Conservation (phyloP, 2,888 invertebrate species). For the Amiota communis region DNA sequence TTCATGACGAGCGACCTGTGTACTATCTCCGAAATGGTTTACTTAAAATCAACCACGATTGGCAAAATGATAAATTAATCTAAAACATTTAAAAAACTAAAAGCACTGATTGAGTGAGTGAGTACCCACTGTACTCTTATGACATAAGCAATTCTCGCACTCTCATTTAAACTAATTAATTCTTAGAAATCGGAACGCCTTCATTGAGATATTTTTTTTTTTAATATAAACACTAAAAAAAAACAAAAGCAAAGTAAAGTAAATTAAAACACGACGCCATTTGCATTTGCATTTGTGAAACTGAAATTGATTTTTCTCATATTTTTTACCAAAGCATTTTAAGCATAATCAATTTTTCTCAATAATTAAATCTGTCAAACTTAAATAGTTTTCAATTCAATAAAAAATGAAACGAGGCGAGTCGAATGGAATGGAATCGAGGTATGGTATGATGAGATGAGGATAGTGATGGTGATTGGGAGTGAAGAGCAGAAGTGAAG, state of each 20-base stretch:
- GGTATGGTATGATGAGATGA: neutral
- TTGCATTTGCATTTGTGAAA: constrained; percentile 14
- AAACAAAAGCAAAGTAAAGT: no score
- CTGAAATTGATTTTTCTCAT: neutral
- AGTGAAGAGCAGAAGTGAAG: constrained; percentile 15
- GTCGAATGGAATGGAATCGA: no score
- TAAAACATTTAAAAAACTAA: no score
- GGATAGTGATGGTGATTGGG: no score
- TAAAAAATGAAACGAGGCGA: neutral
- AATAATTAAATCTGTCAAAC: constrained; percentile 62
- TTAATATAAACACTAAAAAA: neutral
- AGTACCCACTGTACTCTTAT: no score
- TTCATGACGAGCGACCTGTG: no score
- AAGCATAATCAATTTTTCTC: constrained; percentile 29
- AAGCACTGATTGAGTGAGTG: no score
- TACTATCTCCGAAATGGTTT: no score
- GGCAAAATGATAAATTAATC: no score
- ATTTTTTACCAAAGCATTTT: neutral
- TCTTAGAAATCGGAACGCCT: neutral
- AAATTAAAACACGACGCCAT: neutral
- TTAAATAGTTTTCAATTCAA: constrained; percentile 46
- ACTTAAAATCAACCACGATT: no score
- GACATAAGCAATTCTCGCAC: neutral
- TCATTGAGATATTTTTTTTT: neutral
- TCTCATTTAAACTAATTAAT: neutral